Evolutionary conservation across 2,888 invertebrate genomes (phyloP), one percentile per base, ranked within the genome.

Genomic region (Diaperis boleti): DNA sequence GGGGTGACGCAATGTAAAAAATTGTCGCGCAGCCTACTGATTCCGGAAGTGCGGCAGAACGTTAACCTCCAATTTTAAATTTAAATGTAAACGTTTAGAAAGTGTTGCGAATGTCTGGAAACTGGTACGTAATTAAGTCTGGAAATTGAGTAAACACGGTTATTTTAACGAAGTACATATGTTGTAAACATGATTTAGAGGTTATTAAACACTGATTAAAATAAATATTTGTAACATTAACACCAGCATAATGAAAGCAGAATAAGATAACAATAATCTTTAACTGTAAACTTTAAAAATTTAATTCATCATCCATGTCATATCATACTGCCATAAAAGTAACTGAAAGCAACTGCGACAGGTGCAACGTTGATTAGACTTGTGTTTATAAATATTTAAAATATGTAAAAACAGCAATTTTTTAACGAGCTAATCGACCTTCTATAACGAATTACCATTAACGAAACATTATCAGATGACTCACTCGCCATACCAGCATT

Each of bases 341-440:
- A 4, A 20, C 20, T 20, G 20, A 20, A 6, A 5, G n/a, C 26
- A 26, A 26, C 26, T 26, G n/a, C n/a, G 11, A 17, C 37, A 52
- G 52, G 37, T 55, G 55, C 41, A 54, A 37, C 20, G 41, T 18
- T 42, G 18, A 41, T 8, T 20, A 33, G 17, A 44, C 13, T 44
- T 14, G 7, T 7, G 37, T 33, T 55, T 33, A 55, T 55, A 45
- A 47, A 47, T 47, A 57, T 57, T 57, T 39, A 52, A 50, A 5
- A 22, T 22, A 11, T 41, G 39, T 33, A 60, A 60, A 60, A 60
- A 60, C 15, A 42, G 37, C 44, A 50, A 50, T 10, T 33, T 37
- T 45, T 45, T 26, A 45, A 56, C 56, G 42, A 56, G 22, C 11
- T 15, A n/a, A 37, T 31, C 47, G 62, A 62, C 62, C 62, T 62